phyloP scores from a whole-genome alignment of 2,797 vertebrate genomes.

The Phrynocephalus forsythii region DNA sequence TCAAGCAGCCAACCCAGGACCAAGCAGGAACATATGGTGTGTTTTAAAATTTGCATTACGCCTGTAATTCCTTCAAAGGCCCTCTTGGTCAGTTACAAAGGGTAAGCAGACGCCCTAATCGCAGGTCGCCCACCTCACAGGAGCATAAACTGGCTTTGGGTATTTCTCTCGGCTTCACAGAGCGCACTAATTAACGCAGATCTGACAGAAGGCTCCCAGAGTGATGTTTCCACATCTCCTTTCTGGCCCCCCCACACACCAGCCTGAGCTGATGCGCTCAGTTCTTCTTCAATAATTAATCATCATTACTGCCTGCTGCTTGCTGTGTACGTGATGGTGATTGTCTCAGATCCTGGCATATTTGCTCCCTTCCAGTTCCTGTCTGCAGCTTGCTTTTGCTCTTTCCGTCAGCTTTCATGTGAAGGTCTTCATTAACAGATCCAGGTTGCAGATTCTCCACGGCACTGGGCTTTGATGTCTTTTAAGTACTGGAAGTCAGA shows the following conservation, averaged over 20 bases:
- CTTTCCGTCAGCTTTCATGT: conserved; percentile 72
- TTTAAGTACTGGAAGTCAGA: conserved; percentile 64
- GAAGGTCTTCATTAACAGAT: conserved; percentile 73
- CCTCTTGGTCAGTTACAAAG: conserved; percentile 53
- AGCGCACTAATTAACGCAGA: conserved; percentile 75
- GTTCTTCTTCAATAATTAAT: conserved; percentile 82
- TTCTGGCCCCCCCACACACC: conserved; percentile 1
- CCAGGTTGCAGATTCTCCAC: conserved; percentile 54
- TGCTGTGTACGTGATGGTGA: conserved; percentile 56
- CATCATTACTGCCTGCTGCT: conserved; percentile 71
- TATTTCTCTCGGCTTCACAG: conserved; percentile 65
- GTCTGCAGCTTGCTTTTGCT: conserved; percentile 70
- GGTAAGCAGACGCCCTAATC: conserved; percentile 67
- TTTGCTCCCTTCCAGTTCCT: conserved; percentile 67
- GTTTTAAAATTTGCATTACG: conserved; percentile 58
- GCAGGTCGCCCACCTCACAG: conserved; percentile 37
- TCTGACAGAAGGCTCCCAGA: conserved; percentile 71
- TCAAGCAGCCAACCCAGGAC: conserved; percentile 24
- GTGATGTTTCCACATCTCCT: conserved; percentile 60
- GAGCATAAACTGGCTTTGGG: conserved; percentile 61
- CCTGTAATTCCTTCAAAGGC: conserved; percentile 54
- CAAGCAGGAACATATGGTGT: conserved; percentile 16
- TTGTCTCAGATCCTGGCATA: conserved; percentile 68
- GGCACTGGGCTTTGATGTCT: conserved; percentile 68
- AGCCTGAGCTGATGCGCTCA: conserved; percentile 60